Evolutionary conservation across 2,888 invertebrate genomes (phyloP), one percentile per base, ranked within the genome.

Genomic region (Notodonta ziczac): DNA sequence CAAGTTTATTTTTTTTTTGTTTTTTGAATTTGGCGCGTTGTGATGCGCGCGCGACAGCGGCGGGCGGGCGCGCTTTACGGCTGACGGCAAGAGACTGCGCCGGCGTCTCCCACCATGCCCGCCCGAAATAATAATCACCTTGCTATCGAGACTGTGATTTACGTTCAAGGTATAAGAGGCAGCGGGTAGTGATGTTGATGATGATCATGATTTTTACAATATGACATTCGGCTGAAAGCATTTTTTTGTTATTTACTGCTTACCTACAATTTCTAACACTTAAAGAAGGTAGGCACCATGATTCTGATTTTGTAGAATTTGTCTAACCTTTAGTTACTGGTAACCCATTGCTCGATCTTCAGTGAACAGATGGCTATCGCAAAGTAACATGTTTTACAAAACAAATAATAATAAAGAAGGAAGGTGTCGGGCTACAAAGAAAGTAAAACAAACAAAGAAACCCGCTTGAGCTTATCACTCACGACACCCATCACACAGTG

Each of bases 91-190:
- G 91, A 88, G 90, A 93, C 93, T 93, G 92, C 90, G 89, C 83
- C 73, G 73, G 82, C 80, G 70, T 76, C 91, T 89, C 88, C 91
- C 90, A 87, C 88, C 86, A 86, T 80, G 69, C 79, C 70, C 80
- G 79, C 79, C 89, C 91, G 86, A 90, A 90, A 90, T 88, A 87
- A 87, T 90, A 90, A 91, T 92, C 91, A 91, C 91, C 90, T 91
- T 91, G 90, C 89, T 88, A 89, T 90, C 89, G 90, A 86, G 83
- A 85, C 82, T 75, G 76, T 80, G 84, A 85, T 85, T 83, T 75
- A 74, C 80, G 72, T 67, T 58, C 68, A 79, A 74, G 79, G 59
- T 72, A 72, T 66, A 69, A 82, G 86, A 81, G 74, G 67, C 60
- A 77, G 90, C 90, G 90, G 70, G 56, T 55, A 3, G 24, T 40